Base-by-base conservation (phyloP, 2,888 invertebrate genomes). In the Dolomedes plantarius region DNA sequence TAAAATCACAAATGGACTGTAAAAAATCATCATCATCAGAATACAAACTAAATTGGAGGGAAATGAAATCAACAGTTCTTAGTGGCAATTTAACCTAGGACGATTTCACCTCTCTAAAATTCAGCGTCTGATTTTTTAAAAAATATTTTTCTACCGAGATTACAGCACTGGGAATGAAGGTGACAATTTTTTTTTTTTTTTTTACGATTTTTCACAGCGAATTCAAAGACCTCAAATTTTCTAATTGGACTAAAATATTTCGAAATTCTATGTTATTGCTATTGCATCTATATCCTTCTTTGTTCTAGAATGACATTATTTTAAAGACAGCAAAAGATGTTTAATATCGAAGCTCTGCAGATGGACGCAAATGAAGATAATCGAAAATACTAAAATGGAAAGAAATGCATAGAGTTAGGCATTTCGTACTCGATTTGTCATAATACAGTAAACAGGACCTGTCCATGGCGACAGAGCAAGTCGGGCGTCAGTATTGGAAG, bases 291-390 rank as follows among this genome's bases (percentile, higher is more conserved):
- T 82, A 75, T 36, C 64, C 69, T 69, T 71, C 5, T 69, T 75
- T 11, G 32, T 73, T 64, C 82, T 82, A 82, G 31, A 32, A 64
- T 39, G 46, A 76, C 41, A 71, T 69, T 23, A 19, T 56, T 82
- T 68, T 82, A 29, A 75, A 75, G 75, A 82, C 83, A 68, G 83
- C 77, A 77, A 83, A 83, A 67, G 83, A 72, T 67, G 67, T 67
- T 31, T 19, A 69, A 75, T 68, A 50, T 74, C 29, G 67, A 82
- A 82, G 75, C 83, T 83, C 83, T 83, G 83, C 77, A 72, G 67
- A 50, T 83, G 83, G 83, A 83, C 83, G 83, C 71, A 83, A 83
- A 83, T 77, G 83, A 83, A 83, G 23, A 72, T 50, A 31, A 23
- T 56, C 11, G 23, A 56, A 56, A 56, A 56, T 56, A 56, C 56